Evolutionary conservation across 2,113 vertebrate species (phyloP), one percentile per base, ranked within the genome.

Genomic region (Labeo catla): DNA sequence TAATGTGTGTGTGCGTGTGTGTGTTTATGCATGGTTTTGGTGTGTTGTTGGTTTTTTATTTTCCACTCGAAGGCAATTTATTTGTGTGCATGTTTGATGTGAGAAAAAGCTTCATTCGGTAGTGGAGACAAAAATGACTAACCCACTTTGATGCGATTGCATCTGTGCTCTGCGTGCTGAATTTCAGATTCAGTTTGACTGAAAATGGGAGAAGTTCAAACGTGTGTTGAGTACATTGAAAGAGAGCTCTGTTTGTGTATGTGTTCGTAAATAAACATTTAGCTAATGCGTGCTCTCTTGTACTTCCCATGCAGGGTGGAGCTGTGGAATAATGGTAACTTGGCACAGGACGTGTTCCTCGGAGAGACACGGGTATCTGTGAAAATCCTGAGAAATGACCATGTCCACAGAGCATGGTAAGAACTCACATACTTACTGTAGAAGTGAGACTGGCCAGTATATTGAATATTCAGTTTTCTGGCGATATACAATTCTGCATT

Each of bases 301-400:
- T 39, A 89, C 16, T 85, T 54, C 84, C 88, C 88, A 94, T 96
- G 88, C 93, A 98, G 98, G 93, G 95, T 99, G 74, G 98, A 98
- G 89, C 88, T 98, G 21, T 98, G 97, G 98, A 98, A 99, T 94
- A 99, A 97, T 91, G 98, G 97, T 83, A 99, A 98, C 89, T 92
- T 99, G 91, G 97, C 96, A 81, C 98, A 98, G 93, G 97, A 99
- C 84, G 87, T 98, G 91, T 99, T 99, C 91, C 94, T 99, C 45
- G 98, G 98, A 84, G 98, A 98, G 94, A 97, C 97, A 15, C 95
- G 97, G 85, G 97, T 98, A 89, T 96, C 97, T 34, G 96, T 99
- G 88, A 99, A 98, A 90, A 95, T 97, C 86, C 93, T 99, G 90
- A 94, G 94, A 92, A 97, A 94, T 54, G 95, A 97, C 92, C 92